These are phyloP conservation scores for Sitta europaea DNA, from an alignment of 2,113 vertebrate genomes.

Conservation along the genomic window DNA sequence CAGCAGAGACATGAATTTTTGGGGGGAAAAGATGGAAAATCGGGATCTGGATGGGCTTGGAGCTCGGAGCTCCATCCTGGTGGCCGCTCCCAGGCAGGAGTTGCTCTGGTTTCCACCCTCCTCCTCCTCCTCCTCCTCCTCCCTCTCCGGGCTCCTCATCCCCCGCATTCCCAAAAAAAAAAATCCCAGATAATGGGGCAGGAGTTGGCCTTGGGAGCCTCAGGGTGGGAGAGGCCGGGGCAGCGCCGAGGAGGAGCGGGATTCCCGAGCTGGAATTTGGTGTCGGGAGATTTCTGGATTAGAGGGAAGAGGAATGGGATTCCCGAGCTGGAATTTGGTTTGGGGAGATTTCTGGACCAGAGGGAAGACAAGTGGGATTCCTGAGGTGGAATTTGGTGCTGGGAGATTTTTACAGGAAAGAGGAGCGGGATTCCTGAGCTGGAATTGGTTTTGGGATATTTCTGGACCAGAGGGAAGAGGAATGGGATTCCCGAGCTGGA, in stretches of 20 bases:
- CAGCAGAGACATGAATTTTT: background rate
- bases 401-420: background rate
- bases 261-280: background rate
- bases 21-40: background rate
- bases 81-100: background rate
- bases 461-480: too few species aligned
- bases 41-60: rapidly evolving
- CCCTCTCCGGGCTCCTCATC: background rate
- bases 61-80: rapidly evolving
- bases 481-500: too few species aligned
- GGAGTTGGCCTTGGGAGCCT: background rate
- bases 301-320: background rate
- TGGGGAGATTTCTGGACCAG: background rate
- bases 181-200: rapidly evolving
- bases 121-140: rapidly evolving
- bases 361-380: background rate
- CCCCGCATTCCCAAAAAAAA: rapidly evolving
- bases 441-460: too few species aligned
- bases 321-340: background rate
- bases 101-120: background rate
- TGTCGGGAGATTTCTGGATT: rapidly evolving
- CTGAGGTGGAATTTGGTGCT: background rate
- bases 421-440: too few species aligned
- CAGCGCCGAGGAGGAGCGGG: rapidly evolving
- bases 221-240: rapidly evolving